Base-by-base conservation (phyloP, 2,113 vertebrate genomes). In the Montifringilla adamsi region DNA sequence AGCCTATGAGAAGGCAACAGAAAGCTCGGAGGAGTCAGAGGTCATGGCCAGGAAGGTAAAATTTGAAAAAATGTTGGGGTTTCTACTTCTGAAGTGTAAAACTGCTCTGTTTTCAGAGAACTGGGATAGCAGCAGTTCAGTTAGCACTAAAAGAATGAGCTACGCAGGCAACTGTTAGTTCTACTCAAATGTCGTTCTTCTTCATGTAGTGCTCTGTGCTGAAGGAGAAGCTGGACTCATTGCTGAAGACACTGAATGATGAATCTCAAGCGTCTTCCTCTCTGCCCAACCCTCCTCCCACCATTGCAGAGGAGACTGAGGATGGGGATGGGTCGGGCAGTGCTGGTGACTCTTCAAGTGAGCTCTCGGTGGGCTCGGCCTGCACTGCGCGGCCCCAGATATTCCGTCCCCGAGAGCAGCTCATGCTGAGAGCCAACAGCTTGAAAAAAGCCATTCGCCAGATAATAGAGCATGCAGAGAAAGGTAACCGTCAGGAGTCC, bases 391-490 rank as follows among this genome's bases (percentile, higher is more conserved):
- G 99, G 33, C 90, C 98, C 4, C 98, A 99, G 96, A 98, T 99
- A 90, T 99, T 99, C 87, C 98, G 98, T 33, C 99, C 99, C 2
- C 97, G 99, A 30, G 99, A 99, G 46, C 99, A 99, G 96, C 98
- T 99, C 88, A 99, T 99, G 99, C 96, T 99, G 39, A 96, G 99
- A 95, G 99, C 99, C 55, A 99, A 99, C 97, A 99, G 99, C 82
- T 97, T 99, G 97, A 99, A 99, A 97, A 99, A 99, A 86, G 99
- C 99, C 23, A 99, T 99, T 96, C 98, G 99, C 21, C 99, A 99
- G 96, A 99, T 99, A 87, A 99, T 99, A 87, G 99, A 99, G 50
- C 99, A 99, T 93, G 99, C 99, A 0, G 99, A 99, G 89, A 99
- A 98, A 98, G 99, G 99, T 99, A 97, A 91, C 20, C 3, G 1